Evolutionary conservation across 2,797 vertebrate species (phyloP).

Genomic region (Cossypha dichroa): DNA sequence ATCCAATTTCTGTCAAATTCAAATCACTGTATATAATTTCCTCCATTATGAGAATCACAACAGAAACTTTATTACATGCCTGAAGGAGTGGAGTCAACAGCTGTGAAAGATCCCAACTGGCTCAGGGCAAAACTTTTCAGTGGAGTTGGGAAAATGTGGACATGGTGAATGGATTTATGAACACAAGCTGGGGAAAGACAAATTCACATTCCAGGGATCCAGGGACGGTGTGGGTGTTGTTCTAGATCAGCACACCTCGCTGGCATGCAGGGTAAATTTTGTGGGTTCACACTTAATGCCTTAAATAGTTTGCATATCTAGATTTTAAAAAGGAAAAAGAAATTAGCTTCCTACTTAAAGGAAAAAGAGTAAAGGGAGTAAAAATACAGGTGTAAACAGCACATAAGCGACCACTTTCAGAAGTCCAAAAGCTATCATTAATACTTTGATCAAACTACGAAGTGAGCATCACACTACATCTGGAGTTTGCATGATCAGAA

Average conservation of each 20-base stretch:
- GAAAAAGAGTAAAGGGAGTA: neutral
- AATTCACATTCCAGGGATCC: neutral
- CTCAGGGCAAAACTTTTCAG: neutral
- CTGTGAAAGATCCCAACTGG: neutral
- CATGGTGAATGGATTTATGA: neutral
- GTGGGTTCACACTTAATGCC: neutral
- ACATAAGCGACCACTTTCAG: neutral
- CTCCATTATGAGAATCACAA: neutral
- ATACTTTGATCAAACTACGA: neutral
- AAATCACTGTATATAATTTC: neutral
- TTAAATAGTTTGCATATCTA: neutral
- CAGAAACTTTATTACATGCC: neutral
- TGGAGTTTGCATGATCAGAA: neutral
- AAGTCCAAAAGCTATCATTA: neutral
- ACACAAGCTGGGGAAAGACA: neutral
- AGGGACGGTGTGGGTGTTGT: fast-evolving
- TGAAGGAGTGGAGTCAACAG: neutral
- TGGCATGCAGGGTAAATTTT: neutral
- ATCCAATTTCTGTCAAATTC: neutral
- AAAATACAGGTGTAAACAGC: neutral
- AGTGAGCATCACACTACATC: neutral
- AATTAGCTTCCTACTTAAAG: neutral
- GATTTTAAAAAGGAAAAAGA: neutral
- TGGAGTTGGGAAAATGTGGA: neutral
- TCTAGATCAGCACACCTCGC: neutral